phyloP scores from a whole-genome alignment of 2,113 vertebrate species.

The Leptodactylus fuscus region DNA sequence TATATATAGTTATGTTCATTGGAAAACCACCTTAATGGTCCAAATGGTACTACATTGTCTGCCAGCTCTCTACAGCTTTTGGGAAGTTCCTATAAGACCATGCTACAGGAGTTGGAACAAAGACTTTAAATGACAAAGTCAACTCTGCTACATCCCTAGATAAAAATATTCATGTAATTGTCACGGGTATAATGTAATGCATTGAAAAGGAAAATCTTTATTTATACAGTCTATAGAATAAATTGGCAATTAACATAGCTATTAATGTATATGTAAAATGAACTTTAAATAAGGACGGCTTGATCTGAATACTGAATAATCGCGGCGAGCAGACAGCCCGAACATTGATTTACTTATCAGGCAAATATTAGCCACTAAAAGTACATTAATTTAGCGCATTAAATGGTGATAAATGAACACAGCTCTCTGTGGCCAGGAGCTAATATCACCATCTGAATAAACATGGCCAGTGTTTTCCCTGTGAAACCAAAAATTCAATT shows the following conservation, averaged over 20 bases:
- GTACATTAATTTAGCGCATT: conserved; percentile 51
- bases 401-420: conserved; percentile 54
- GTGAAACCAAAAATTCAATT: conserved; percentile 57
- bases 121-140: neutral
- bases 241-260: conserved; percentile 22
- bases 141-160: neutral
- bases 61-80: no score
- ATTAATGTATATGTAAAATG: conserved; percentile 19
- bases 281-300: conserved; percentile 27
- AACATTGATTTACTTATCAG: conserved; percentile 48
- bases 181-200: neutral
- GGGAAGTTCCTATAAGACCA: no score
- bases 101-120: no score
- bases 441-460: conserved; percentile 58
- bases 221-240: conserved; percentile 10
- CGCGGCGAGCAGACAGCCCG: neutral
- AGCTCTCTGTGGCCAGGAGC: conserved; percentile 44
- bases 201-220: neutral
- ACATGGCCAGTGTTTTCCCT: conserved; percentile 48
- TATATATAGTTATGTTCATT: no score
- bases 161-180: neutral
- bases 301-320: conserved; percentile 29
- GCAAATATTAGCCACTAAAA: conserved; percentile 29
- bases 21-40: no score
- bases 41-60: no score